Percentiles rank a stretch among this genome's conserved stretches.
Evolutionary conservation across 2,113 vertebrate genomes (phyloP).

Genomic region (Geococcyx californianus): DNA sequence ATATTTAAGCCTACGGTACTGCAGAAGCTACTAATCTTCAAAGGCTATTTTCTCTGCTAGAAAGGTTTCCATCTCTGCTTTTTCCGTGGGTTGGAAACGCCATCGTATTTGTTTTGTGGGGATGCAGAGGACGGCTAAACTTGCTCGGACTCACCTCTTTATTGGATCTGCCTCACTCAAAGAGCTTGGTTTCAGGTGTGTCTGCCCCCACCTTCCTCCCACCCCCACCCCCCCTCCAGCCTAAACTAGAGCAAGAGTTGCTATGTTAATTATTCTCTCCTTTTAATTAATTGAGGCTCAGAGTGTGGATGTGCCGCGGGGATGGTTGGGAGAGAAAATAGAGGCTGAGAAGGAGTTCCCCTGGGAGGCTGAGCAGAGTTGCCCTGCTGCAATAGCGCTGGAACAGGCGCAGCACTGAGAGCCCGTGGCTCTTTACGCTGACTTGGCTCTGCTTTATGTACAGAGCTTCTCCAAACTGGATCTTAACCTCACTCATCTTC

Average conservation of each 20-base stretch:
- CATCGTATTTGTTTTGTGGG: neutral
- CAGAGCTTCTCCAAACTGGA: neutral
- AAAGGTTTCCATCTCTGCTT: neutral
- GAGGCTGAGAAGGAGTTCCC: neutral
- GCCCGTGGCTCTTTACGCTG: neutral
- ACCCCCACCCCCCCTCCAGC: neutral
- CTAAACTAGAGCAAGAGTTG: neutral
- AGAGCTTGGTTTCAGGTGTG: neutral
- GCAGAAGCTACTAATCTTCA: neutral
- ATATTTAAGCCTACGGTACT: neutral
- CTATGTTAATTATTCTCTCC: constrained; percentile 29
- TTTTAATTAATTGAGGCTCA: constrained; percentile 36
- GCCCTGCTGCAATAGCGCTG: fast-evolving
- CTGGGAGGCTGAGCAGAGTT: neutral
- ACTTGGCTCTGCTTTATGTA: fast-evolving
- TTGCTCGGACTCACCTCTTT: neutral
- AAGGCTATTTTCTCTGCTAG: neutral
- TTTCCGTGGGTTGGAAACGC: neutral
- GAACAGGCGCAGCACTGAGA: neutral
- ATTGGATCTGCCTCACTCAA: neutral
- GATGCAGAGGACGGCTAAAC: neutral
- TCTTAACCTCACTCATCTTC: neutral
- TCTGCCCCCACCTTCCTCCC: neutral
- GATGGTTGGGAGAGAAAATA: fast-evolving
- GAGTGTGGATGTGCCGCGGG: neutral